Evolutionary conservation across 1,140 invertebrate genomes (phyloP).

Genomic region (Condylostylus longicornis): DNA sequence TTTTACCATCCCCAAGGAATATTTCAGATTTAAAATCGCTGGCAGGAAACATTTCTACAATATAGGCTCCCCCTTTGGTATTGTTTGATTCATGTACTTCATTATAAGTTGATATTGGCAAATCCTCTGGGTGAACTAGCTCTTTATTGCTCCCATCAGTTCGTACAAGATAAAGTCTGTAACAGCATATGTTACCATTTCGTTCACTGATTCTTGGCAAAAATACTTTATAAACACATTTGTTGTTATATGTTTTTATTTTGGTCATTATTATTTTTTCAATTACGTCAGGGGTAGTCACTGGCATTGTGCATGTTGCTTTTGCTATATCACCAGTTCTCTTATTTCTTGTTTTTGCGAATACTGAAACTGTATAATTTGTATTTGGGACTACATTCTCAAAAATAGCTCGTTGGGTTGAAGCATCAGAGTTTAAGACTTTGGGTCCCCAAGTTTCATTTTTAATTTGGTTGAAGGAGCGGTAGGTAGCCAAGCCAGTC

Average conservation of each 20-base stretch:
- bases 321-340: constrained; percentile 44
- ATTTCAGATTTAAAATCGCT: constrained; percentile 41
- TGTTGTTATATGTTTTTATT: constrained; percentile 44
- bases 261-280: constrained; percentile 53
- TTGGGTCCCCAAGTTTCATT: constrained; percentile 42
- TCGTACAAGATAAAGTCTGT: constrained; percentile 61
- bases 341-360: constrained; percentile 53
- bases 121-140: constrained; percentile 47
- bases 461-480: constrained; percentile 37
- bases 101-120: constrained; percentile 52
- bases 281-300: constrained; percentile 48
- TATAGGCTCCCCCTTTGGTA: constrained; percentile 50
- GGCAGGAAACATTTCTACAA: constrained; percentile 65
- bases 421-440: constrained; percentile 39
- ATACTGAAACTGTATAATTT: constrained; percentile 57
- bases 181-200: constrained; percentile 77
- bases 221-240: constrained; percentile 52
- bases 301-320: constrained; percentile 45
- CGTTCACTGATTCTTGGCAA: constrained; percentile 62
- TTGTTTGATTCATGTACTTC: constrained; percentile 45
- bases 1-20: constrained; percentile 47
- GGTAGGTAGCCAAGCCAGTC: constrained; percentile 42
- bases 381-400: constrained; percentile 54
- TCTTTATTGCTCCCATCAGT: constrained; percentile 49
- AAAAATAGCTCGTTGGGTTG: constrained; percentile 20